Conservation (phyloP, 1,140 invertebrate genomes). For the Drosophila arawakana region DNA sequence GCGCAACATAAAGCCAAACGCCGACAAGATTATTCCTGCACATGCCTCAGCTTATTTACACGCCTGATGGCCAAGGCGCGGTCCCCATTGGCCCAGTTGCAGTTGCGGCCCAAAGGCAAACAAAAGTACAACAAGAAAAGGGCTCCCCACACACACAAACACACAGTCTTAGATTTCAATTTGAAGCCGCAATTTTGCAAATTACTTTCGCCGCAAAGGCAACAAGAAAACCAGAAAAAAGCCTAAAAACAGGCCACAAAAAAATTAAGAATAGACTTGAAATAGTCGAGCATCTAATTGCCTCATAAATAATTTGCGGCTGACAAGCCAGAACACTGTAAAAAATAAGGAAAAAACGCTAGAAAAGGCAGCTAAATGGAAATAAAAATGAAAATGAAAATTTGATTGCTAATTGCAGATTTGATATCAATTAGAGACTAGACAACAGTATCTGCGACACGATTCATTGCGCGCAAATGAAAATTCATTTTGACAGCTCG, state of each 20-base stretch:
- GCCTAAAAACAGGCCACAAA: not conserved
- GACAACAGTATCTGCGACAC: conserved; percentile 9
- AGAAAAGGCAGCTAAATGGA: conserved; percentile 10
- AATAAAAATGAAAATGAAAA: conserved; percentile 39
- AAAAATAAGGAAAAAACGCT: conserved; percentile 24
- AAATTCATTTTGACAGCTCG: conserved; percentile 66
- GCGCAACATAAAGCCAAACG: conserved; percentile 55
- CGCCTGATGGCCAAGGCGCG: conserved; percentile 12
- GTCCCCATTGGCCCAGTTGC: conserved; percentile 50
- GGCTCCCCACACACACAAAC: not conserved
- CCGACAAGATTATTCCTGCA: conserved; percentile 66
- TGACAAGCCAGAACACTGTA: conserved; percentile 1
- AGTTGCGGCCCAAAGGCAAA: conserved; percentile 20
- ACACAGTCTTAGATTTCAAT: conserved; percentile 22
- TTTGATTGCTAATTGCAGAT: conserved; percentile 69
- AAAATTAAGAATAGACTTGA: conserved; percentile 24
- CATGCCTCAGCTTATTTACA: conserved; percentile 33
- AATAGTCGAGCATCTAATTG: conserved; percentile 54
- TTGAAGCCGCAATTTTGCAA: conserved; percentile 37
- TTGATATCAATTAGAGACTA: conserved; percentile 69
- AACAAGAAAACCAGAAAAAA: not conserved
- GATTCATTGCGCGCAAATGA: conserved; percentile 49
- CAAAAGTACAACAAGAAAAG: not conserved
- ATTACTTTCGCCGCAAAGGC: conserved; percentile 15
- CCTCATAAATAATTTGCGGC: conserved; percentile 66